phyloP scores from a whole-genome alignment of 2,888 invertebrate species.

The Platycheirus rosarum region DNA sequence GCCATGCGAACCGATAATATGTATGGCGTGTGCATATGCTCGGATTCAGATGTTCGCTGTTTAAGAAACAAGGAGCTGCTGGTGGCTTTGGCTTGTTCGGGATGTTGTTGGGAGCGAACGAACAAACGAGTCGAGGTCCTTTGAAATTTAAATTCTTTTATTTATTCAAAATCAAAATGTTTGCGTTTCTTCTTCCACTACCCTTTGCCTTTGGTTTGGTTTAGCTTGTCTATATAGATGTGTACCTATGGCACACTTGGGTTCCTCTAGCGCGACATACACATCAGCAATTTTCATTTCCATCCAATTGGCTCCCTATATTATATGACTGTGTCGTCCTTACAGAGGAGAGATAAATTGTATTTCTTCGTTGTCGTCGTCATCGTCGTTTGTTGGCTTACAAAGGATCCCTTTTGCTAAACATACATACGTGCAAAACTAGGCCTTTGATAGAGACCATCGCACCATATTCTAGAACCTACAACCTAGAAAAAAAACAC shows the following conservation, averaged over 20 bases:
- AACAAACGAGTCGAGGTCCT: slow-evolving; percentile 46
- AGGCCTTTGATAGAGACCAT: slow-evolving; percentile 47
- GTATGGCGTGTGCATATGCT: slow-evolving; percentile 61
- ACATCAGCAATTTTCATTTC: slow-evolving; percentile 59
- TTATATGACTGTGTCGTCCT: slow-evolving; percentile 7
- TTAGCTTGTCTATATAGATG: not conserved
- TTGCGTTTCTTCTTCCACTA: slow-evolving; percentile 35
- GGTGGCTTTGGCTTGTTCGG: no score
- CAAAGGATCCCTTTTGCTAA: slow-evolving; percentile 40
- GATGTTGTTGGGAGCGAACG: no score
- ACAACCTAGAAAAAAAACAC: slow-evolving; percentile 2
- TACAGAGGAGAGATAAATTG: slow-evolving; percentile 16
- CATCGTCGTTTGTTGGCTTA: slow-evolving; percentile 6
- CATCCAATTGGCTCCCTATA: slow-evolving; percentile 63
- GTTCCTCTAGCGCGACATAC: slow-evolving; percentile 7
- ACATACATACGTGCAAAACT: slow-evolving; percentile 27
- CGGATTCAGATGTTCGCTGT: slow-evolving; percentile 39
- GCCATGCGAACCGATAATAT: slow-evolving; percentile 49
- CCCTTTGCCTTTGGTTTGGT: slow-evolving; percentile 12
- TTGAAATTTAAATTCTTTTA: slow-evolving; percentile 69
- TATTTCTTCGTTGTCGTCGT: slow-evolving; percentile 33
- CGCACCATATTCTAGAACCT: slow-evolving; percentile 1
- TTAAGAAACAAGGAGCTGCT: slow-evolving; percentile 20
- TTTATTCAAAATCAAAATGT: slow-evolving; percentile 69
- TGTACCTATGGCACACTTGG: slow-evolving; percentile 17